Conservation (phyloP, 2,797 vertebrate species). For the Chloroceryle inda region DNA sequence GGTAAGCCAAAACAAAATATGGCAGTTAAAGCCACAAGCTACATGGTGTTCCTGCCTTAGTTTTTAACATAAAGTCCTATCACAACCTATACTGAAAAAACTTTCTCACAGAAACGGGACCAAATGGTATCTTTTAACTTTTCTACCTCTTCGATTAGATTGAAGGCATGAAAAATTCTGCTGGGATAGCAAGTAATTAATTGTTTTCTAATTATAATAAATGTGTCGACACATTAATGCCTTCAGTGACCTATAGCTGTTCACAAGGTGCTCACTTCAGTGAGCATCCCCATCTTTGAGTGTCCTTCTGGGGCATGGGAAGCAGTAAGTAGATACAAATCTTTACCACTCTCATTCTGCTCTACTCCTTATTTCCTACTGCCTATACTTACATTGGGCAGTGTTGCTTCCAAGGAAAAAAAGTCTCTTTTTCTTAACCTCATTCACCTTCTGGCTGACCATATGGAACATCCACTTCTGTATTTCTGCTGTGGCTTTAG, state of each 20-base stretch:
- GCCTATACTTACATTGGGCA: accelerated
- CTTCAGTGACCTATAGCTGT: neutral
- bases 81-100: neutral
- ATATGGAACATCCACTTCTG: neutral
- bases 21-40: neutral
- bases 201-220: neutral
- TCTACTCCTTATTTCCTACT: neutral
- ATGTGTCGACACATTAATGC: neutral
- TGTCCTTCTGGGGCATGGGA: neutral
- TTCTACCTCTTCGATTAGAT: neutral
- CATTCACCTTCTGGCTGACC: neutral
- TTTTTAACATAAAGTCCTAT: neutral
- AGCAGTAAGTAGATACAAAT: neutral
- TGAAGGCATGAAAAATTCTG: neutral
- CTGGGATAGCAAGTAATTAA: neutral
- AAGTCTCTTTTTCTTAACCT: neutral
- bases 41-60: neutral
- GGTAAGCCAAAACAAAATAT: neutral
- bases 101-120: neutral
- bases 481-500: neutral
- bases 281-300: neutral
- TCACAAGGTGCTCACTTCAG: neutral
- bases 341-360: neutral
- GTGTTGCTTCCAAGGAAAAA: neutral
- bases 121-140: neutral